Evolutionary conservation across 1,140 invertebrate species (phyloP).

Genomic region (Catajapyx aquilonaris): DNA sequence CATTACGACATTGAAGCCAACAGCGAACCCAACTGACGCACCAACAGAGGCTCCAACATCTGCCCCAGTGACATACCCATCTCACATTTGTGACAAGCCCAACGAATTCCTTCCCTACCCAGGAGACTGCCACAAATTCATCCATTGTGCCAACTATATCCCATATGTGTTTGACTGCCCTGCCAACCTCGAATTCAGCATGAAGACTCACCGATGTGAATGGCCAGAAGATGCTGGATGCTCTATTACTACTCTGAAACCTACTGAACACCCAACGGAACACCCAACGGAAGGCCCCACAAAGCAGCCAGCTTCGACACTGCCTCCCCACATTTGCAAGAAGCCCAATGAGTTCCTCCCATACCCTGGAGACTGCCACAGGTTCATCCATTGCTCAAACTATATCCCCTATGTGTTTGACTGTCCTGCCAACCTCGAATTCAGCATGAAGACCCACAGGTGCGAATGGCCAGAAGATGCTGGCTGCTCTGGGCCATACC

Average conservation of each 20-base stretch:
- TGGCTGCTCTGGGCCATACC: no score
- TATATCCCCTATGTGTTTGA: constrained; percentile 7
- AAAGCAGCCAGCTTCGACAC: not conserved
- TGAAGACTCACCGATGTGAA: constrained; percentile 5
- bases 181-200: not conserved
- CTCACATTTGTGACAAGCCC: no score
- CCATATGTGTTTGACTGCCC: not conserved
- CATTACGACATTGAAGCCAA: not conserved
- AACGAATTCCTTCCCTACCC: not conserved
- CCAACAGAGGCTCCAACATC: no score
- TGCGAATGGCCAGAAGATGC: no score
- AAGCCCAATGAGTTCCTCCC: constrained; percentile 4
- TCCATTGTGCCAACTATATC: not conserved
- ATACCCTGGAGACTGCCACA: constrained; percentile 9
- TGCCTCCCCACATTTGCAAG: not conserved
- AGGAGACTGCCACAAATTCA: not conserved
- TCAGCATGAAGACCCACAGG: constrained; percentile 10
- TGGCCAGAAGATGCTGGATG: constrained; percentile 12
- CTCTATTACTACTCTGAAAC: no score
- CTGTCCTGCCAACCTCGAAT: constrained; percentile 11
- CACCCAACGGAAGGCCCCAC: not conserved
- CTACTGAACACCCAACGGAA: not conserved
- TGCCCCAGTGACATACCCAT: not conserved
- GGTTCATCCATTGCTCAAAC: constrained; percentile 11
- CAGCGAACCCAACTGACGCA: no score